These are phyloP conservation scores for Hypotaenidia okinawae DNA, from an alignment of 2,797 vertebrate genomes.

Conservation along the genomic window DNA sequence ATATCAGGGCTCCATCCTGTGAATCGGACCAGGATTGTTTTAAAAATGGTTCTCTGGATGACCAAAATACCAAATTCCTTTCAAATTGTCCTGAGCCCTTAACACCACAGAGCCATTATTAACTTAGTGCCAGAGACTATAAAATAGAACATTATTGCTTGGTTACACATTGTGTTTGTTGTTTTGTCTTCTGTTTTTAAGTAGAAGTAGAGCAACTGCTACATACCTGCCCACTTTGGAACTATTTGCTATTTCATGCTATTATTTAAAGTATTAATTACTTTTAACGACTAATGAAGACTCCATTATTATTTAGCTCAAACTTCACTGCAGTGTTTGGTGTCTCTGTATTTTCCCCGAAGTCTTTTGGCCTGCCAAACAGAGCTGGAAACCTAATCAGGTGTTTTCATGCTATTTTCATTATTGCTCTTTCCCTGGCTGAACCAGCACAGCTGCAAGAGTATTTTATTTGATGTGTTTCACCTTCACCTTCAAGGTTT, in stretches of 20 bases:
- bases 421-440: not conserved
- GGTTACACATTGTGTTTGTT: slow-evolving; percentile 22
- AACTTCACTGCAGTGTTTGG: not conserved
- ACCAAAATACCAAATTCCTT: slow-evolving; percentile 47
- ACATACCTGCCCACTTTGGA: not conserved
- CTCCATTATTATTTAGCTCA: not conserved
- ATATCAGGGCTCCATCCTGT: not conserved
- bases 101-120: slow-evolving; percentile 40
- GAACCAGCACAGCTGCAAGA: not conserved
- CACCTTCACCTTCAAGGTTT: slow-evolving; percentile 40
- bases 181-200: not conserved
- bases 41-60: slow-evolving; percentile 57
- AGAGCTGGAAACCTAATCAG: slow-evolving; percentile 18
- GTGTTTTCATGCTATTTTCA: slow-evolving; percentile 30
- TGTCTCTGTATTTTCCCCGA: not conserved
- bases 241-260: not conserved
- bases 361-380: not conserved
- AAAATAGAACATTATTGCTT: slow-evolving; percentile 33
- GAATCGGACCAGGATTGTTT: not conserved
- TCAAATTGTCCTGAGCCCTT: slow-evolving; percentile 59
- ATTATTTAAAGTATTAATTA: slow-evolving; percentile 13
- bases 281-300: not conserved
- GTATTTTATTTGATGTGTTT: slow-evolving; percentile 45
- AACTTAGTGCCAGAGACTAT: slow-evolving; percentile 53
- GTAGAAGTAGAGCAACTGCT: slow-evolving; percentile 1